Percentiles rank a stretch among this genome's conserved stretches.
Conservation (phyloP, 2,888 invertebrate species). For the Mimumesa dahlbomi region DNA sequence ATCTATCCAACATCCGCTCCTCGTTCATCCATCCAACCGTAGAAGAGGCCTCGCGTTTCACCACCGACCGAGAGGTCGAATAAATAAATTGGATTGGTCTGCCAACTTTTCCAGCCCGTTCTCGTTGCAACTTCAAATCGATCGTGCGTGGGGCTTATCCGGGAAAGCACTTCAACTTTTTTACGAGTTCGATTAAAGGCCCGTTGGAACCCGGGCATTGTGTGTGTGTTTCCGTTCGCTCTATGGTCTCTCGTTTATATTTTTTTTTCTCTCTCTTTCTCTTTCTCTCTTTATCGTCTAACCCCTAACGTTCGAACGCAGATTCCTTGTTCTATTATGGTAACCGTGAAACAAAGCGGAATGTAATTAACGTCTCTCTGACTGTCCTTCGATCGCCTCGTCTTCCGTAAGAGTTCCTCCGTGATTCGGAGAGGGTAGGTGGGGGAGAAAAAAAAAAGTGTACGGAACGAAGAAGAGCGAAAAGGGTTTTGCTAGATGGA, state of each 20-base stretch:
- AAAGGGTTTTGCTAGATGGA: too few relatives aligned
- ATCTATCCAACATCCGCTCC: conserved; percentile 14
- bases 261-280: too few relatives aligned
- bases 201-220: conserved; percentile 30
- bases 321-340: too few relatives aligned
- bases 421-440: conserved; percentile 6
- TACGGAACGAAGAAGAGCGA: conserved; percentile 6
- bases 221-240: conserved; percentile 10
- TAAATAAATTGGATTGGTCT: conserved; percentile 59
- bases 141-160: conserved; percentile 26
- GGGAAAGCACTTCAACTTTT: conserved; percentile 45
- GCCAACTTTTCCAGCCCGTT: conserved; percentile 35
- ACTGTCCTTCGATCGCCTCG: too few relatives aligned
- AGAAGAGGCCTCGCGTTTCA: conserved; percentile 18
- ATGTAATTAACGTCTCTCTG: too few relatives aligned
- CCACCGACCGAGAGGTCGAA: conserved; percentile 47
- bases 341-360: too few relatives aligned
- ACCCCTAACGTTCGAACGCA: too few relatives aligned
- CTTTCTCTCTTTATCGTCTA: too few relatives aligned
- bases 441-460: conserved; percentile 1
- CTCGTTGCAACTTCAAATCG: conserved; percentile 33
- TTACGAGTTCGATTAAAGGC: conserved; percentile 54
- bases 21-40: conserved; percentile 13
- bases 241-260: neutral
- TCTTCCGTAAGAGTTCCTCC: neutral